Conservation (phyloP, 2,113 vertebrate genomes). For the Rousettus leschenaultii region DNA sequence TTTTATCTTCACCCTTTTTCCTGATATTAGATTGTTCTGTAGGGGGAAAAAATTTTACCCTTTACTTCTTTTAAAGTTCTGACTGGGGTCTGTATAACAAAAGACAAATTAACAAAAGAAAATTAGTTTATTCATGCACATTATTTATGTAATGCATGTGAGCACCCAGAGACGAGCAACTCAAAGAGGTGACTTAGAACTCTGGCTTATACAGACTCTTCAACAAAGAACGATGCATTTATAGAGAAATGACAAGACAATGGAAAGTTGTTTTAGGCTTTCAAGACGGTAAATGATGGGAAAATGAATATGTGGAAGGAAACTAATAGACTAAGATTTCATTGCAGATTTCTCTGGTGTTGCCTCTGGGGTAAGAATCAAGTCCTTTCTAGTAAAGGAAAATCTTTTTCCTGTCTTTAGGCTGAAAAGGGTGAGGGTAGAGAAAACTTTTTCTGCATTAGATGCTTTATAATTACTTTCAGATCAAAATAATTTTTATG, state of each 20-base stretch:
- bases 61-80: neutral
- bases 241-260: neutral
- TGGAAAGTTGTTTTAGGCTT: neutral
- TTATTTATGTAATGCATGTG: neutral
- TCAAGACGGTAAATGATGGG: neutral
- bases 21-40: neutral
- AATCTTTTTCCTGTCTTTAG: neutral
- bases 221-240: neutral
- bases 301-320: neutral
- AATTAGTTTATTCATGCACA: neutral
- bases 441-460: neutral
- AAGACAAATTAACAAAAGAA: neutral
- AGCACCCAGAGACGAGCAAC: neutral
- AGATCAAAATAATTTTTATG: neutral
- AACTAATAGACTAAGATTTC: neutral
- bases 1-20: slow-evolving; percentile 14
- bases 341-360: neutral
- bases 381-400: neutral
- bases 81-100: neutral
- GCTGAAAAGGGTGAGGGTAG: neutral
- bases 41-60: neutral
- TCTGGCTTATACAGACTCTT: neutral
- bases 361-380: neutral
- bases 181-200: neutral
- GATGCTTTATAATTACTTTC: neutral